Conservation (phyloP, 2,797 vertebrate genomes). For the Euphonia xanthogaster region DNA sequence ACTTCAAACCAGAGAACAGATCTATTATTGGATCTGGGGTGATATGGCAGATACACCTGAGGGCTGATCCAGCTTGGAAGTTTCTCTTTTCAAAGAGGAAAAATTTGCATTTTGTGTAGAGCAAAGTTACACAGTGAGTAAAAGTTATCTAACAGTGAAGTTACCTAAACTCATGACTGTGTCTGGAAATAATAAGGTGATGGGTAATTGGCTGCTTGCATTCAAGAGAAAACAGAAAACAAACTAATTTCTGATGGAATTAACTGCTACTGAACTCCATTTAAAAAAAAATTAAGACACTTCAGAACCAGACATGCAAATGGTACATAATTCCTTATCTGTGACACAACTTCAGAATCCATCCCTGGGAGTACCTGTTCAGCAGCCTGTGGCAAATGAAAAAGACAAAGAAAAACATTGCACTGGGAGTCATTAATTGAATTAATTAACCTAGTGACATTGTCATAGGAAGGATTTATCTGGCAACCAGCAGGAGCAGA, state of each 20-base stretch:
- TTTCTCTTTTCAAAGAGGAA: background rate
- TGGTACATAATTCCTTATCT: background rate
- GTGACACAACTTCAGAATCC: background rate
- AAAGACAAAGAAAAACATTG: slow-evolving; percentile 68
- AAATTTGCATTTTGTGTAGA: background rate
- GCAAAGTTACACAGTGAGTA: background rate
- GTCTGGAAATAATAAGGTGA: background rate
- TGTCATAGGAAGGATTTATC: slow-evolving; percentile 74
- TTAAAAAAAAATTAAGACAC: background rate
- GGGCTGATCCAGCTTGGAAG: background rate
- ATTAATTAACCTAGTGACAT: slow-evolving; percentile 78
- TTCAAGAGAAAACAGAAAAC: background rate
- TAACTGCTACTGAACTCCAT: background rate
- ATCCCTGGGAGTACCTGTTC: slow-evolving; percentile 57
- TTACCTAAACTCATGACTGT: background rate
- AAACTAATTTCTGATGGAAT: background rate
- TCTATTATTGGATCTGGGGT: background rate
- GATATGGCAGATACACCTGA: background rate
- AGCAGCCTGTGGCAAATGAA: slow-evolving; percentile 67
- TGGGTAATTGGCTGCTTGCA: background rate
- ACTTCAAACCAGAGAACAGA: background rate
- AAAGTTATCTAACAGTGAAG: background rate
- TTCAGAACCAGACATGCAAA: background rate
- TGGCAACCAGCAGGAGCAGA: slow-evolving; percentile 65
- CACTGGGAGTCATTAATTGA: slow-evolving; percentile 72